Evolutionary conservation across 2,797 vertebrate genomes (phyloP), one percentile per base, ranked within the genome.

Genomic region (Eutrigla gurnardus): DNA sequence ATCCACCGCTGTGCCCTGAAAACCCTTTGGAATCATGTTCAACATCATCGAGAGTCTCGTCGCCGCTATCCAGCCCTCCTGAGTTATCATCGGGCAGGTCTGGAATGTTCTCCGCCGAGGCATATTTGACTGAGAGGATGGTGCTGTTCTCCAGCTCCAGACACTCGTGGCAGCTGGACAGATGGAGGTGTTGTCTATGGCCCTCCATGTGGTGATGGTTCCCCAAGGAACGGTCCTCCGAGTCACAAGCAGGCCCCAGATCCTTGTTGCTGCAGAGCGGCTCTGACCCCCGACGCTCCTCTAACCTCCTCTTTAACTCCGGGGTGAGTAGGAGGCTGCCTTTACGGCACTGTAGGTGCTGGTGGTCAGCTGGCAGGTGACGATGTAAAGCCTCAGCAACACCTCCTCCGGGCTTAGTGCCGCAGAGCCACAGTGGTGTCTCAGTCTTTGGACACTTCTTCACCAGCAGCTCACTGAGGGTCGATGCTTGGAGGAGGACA

Each of bases 81-180:
- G 65, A 81, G 65, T 59, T 82, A 6, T 96, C 95, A 0, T 94
- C 89, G 0, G 96, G 94, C 6, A 98, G 96, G 53, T 97, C 96
- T 0, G 96, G 95, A 68, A 98, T 96, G 92, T 97, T 94, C 78
- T 99, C 97, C 0, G 90, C 95, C 0, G 97, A 99, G 2, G 97
- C 96, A 35, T 93, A 97, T 81, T 89, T 96, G 50, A 99, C 95
- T 0, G 98, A 97, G 1, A 97, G 95, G 0, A 99, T 99, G 85
- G 98, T 99, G 87, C 96, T 97, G 89, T 84, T 97, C 80, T 99
- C 98, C 7, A 99, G 92, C 74, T 98, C 94, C 88, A 97, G 82
- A 47, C 98, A 99, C 76, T 99, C 97, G 0, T 94, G 93, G 90
- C 98, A 99, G 90, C 96, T 99, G 69, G 95, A 96, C 11, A 99